A percentile compares a stretch with the other conserved stretches of the same genome.
Evolutionary conservation across 2,888 invertebrate species (phyloP).

Genomic region (Mactromeris polynyma): DNA sequence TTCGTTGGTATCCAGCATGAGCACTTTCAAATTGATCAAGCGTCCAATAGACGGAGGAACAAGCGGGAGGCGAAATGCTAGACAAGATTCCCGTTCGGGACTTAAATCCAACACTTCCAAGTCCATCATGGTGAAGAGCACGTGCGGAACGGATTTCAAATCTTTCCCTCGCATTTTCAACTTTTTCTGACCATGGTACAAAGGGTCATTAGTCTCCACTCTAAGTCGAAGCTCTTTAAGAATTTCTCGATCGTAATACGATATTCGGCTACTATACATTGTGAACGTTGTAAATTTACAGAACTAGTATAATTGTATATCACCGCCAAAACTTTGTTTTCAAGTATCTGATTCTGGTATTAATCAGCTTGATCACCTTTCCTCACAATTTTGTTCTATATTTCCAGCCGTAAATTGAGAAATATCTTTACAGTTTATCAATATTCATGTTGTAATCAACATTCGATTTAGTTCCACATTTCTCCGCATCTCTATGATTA

Average conservation of each 20-base stretch:
- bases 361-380: not conserved
- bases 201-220: slow-evolving; percentile 83
- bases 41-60: slow-evolving; percentile 83
- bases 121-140: slow-evolving; percentile 84
- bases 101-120: slow-evolving; percentile 86
- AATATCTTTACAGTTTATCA: not conserved
- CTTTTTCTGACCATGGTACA: slow-evolving; percentile 82
- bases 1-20: slow-evolving; percentile 86
- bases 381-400: not conserved
- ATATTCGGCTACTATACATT: slow-evolving; percentile 36
- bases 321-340: not conserved
- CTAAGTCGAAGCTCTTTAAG: slow-evolving; percentile 77
- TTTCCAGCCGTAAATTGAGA: not conserved
- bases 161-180: slow-evolving; percentile 85
- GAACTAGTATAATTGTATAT: not conserved
- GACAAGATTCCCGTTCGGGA: slow-evolving; percentile 86
- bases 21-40: slow-evolving; percentile 83
- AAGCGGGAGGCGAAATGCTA: slow-evolving; percentile 82
- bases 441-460: not conserved
- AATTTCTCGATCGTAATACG: slow-evolving; percentile 53
- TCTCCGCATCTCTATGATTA: not conserved
- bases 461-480: not conserved
- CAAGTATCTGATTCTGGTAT: not conserved
- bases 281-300: no score
- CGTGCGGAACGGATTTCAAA: slow-evolving; percentile 80